These are phyloP conservation scores for Drosophila aldrichi DNA, from an alignment of 2,888 invertebrate genomes.

Conservation along the genomic window DNA sequence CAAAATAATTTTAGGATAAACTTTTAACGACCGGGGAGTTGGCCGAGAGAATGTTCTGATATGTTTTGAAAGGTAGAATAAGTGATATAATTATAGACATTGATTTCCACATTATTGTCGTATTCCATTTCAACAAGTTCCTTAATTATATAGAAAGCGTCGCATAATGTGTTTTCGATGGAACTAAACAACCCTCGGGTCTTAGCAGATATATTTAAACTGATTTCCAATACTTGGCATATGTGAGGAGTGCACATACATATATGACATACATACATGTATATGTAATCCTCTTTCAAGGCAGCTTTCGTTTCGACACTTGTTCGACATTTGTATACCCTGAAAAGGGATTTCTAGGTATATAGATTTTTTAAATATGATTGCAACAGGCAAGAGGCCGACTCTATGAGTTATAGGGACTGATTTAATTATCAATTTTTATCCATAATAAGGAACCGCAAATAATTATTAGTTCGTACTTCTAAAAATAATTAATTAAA, in stretches of 20 bases:
- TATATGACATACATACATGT: background rate
- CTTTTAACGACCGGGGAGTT: constrained; percentile 14
- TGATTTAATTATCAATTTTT: too few species aligned
- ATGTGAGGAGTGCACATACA: background rate
- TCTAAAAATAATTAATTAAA: too few species aligned
- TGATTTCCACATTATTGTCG: background rate
- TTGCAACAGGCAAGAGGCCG: background rate
- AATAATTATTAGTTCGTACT: too few species aligned
- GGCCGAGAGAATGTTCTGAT: background rate
- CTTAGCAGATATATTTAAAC: background rate
- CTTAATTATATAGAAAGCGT: constrained; percentile 7
- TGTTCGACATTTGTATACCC: background rate
- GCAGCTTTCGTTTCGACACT: constrained; percentile 12
- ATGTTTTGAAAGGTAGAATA: background rate
- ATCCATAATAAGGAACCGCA: too few species aligned
- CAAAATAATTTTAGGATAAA: constrained; percentile 22
- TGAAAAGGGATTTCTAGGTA: background rate
- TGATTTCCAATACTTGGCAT: constrained; percentile 1
- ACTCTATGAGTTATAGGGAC: background rate
- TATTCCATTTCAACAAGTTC: constrained; percentile 7
- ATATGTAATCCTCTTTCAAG: constrained; percentile 27
- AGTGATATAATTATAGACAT: background rate
- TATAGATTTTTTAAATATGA: background rate
- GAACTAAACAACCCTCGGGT: background rate
- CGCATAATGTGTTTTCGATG: background rate